Evolutionary conservation across 2,797 vertebrate species (phyloP).

Genomic region (Chanos chanos): DNA sequence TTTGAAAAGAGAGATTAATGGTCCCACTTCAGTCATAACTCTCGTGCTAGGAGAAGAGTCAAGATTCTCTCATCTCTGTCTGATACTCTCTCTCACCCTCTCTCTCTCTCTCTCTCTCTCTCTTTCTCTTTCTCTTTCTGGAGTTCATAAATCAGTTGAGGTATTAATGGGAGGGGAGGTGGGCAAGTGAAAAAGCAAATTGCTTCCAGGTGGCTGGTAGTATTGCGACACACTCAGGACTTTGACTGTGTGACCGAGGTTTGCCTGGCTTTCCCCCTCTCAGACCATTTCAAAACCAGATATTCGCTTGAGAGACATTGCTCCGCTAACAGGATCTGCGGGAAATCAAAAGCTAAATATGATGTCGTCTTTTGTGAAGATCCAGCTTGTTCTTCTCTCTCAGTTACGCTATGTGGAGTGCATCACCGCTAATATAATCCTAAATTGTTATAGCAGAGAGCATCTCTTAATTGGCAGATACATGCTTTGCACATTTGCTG

Average conservation of each 20-base stretch:
- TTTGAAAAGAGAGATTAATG: too few species aligned
- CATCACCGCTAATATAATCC: not conserved
- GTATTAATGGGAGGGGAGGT: slow-evolving; percentile 56
- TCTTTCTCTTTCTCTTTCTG: slow-evolving; percentile 54
- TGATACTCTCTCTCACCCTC: not conserved
- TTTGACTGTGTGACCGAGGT: not conserved
- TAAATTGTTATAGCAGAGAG: not conserved
- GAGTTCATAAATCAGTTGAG: slow-evolving; percentile 61
- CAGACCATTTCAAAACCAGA: too few species aligned
- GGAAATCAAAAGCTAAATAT: too few species aligned
- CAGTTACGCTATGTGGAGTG: too few species aligned
- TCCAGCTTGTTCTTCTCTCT: too few species aligned
- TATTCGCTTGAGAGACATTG: too few species aligned
- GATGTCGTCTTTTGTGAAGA: too few species aligned
- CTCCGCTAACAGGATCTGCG: too few species aligned
- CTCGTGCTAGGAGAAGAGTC: not conserved
- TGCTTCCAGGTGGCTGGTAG: slow-evolving; percentile 73
- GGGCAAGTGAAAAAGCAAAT: slow-evolving; percentile 66
- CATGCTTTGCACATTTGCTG: not conserved
- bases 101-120: not conserved
- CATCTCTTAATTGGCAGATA: not conserved
- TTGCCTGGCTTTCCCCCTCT: too few species aligned
- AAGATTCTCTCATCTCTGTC: not conserved
- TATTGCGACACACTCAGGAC: slow-evolving; percentile 46
- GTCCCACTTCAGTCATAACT: not conserved